Evolutionary conservation across 2,888 invertebrate genomes (phyloP).

Genomic region (Dicyrtomina minuta): DNA sequence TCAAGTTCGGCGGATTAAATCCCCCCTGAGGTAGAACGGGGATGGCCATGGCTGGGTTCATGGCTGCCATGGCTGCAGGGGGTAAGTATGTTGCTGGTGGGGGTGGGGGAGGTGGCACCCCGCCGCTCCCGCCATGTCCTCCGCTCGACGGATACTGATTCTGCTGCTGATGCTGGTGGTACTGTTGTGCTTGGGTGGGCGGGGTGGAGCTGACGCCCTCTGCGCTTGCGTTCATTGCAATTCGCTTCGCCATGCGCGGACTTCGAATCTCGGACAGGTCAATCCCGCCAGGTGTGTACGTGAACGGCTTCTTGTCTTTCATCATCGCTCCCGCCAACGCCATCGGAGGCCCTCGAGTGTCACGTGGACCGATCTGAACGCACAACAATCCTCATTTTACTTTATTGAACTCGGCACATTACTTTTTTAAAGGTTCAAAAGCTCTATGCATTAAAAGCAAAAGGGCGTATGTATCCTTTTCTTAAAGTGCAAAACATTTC

Average conservation of each 20-base stretch:
- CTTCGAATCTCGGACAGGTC: slow-evolving; percentile 87
- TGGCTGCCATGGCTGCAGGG: slow-evolving; percentile 65
- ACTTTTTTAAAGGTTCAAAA: too few species aligned
- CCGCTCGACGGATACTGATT: too few species aligned
- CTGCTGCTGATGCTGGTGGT: too few species aligned
- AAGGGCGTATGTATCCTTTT: too few species aligned
- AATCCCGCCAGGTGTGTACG: slow-evolving; percentile 91
- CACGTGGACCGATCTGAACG: slow-evolving; percentile 49
- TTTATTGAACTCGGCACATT: too few species aligned
- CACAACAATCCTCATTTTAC: too few species aligned
- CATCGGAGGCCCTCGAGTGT: slow-evolving; percentile 66
- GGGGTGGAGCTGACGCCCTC: slow-evolving; percentile 65
- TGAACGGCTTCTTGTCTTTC: slow-evolving; percentile 94
- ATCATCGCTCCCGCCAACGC: slow-evolving; percentile 91
- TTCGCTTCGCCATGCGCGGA: slow-evolving; percentile 81
- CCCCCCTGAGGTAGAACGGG: slow-evolving; percentile 63
- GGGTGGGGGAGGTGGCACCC: slow-evolving; percentile 33
- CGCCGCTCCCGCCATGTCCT: neutral
- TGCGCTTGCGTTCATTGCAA: slow-evolving; percentile 69
- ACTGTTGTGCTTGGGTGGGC: slow-evolving; percentile 49
- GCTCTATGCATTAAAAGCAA: too few species aligned
- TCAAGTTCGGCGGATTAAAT: slow-evolving; percentile 40
- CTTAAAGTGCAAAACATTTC: too few species aligned
- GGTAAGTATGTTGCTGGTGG: slow-evolving; percentile 59
- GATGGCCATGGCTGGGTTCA: slow-evolving; percentile 67